Conservation (phyloP, 2,113 vertebrate genomes). For the Xerus inauris region DNA sequence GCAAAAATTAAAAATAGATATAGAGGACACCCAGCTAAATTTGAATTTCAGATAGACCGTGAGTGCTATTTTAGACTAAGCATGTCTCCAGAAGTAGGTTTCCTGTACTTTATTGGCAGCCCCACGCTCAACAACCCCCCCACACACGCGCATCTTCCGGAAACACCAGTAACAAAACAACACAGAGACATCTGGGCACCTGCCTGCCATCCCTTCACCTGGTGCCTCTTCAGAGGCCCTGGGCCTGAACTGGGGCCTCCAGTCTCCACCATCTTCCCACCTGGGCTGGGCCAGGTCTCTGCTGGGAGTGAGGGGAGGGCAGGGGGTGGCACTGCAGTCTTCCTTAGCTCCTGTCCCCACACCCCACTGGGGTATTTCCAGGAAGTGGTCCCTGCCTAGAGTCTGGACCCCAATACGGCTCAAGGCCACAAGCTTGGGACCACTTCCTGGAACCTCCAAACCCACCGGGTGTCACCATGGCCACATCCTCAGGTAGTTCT, state of each 20-base stretch:
- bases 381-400: background rate
- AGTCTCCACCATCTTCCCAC: background rate
- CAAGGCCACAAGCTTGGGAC: background rate
- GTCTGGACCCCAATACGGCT: background rate
- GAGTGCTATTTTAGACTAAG: background rate
- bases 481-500: background rate
- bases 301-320: background rate
- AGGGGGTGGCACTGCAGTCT: too few relatives aligned
- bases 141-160: background rate
- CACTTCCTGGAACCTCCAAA: background rate
- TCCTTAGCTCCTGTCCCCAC: background rate
- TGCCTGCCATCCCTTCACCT: background rate
- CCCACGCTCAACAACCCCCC: background rate
- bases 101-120: background rate
- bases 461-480: rapidly evolving
- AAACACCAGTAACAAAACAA: background rate
- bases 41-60: background rate
- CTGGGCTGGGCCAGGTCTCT: background rate
- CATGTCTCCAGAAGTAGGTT: background rate
- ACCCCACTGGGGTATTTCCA: background rate
- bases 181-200: background rate
- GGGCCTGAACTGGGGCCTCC: background rate
- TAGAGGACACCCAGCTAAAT: background rate
- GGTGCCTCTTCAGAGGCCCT: background rate
- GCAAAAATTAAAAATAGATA: background rate